phyloP scores from a whole-genome alignment of 2,113 vertebrate genomes.

The Callospermophilus lateralis region DNA sequence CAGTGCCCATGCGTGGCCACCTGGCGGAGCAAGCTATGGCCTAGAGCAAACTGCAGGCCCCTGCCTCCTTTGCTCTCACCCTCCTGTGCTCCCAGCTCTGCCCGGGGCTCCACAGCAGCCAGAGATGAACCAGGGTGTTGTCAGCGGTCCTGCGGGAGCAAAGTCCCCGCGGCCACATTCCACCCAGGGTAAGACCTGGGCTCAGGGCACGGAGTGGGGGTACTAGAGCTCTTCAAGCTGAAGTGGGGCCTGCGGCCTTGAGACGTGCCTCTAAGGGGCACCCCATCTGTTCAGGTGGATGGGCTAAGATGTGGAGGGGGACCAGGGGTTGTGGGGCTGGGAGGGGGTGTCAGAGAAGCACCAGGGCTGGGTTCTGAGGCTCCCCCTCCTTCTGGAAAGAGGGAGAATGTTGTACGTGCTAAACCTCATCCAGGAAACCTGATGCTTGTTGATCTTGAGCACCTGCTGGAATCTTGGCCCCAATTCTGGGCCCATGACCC shows the following conservation, averaged over 20 bases:
- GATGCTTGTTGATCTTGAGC: constrained; percentile 68
- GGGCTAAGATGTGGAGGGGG: background rate
- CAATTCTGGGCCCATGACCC: background rate
- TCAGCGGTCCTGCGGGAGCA: background rate
- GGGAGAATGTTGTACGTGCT: constrained; percentile 43
- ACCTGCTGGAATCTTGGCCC: constrained; percentile 52
- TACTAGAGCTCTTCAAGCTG: accelerated
- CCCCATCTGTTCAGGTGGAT: background rate
- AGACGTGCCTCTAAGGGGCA: accelerated
- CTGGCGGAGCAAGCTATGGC: accelerated
- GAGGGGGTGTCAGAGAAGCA: background rate
- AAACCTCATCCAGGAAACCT: constrained; percentile 65
- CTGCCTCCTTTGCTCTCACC: background rate
- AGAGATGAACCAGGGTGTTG: background rate
- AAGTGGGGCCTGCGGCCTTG: accelerated
- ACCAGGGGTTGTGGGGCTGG: background rate
- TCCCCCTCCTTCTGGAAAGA: background rate
- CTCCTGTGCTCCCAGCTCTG: background rate
- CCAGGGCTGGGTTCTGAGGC: background rate
- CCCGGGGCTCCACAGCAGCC: background rate
- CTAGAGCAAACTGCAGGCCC: background rate
- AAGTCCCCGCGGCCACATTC: background rate
- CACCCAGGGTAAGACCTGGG: background rate
- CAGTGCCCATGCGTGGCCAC: background rate
- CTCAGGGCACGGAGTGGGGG: accelerated